phyloP scores from a whole-genome alignment of 2,888 invertebrate species.

The Cheilosia soror region DNA sequence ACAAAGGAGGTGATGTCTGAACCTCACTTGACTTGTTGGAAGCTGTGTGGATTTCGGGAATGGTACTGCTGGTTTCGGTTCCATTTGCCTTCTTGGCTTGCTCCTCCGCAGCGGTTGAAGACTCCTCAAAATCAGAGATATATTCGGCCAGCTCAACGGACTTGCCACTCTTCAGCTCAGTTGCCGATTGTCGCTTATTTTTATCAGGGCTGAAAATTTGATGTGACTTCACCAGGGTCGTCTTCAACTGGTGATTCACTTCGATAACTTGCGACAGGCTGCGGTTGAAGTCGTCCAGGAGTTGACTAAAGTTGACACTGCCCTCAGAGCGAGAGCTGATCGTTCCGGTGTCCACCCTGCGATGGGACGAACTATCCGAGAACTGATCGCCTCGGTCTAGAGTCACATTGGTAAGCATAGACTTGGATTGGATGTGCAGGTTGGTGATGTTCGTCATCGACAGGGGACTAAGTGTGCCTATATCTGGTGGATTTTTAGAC shows the following conservation, averaged over 20 bases:
- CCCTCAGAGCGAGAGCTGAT: slow-evolving; percentile 47
- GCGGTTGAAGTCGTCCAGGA: slow-evolving; percentile 80
- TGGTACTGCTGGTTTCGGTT: slow-evolving; percentile 51
- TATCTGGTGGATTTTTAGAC: slow-evolving; percentile 6
- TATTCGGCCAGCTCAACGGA: slow-evolving; percentile 50
- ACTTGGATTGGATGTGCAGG: slow-evolving; percentile 74
- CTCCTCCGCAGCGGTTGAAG: slow-evolving; percentile 38
- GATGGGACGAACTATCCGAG: slow-evolving; percentile 1
- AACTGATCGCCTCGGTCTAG: slow-evolving; percentile 50
- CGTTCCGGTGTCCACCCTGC: neutral
- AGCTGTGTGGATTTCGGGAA: slow-evolving; percentile 39
- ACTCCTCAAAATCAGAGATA: slow-evolving; percentile 67
- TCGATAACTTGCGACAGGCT: slow-evolving; percentile 80
- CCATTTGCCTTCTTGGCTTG: slow-evolving; percentile 16
- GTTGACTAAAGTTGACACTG: slow-evolving; percentile 77
- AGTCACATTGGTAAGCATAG: slow-evolving; percentile 44
- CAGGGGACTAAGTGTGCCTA: slow-evolving; percentile 77
- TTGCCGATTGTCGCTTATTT: slow-evolving; percentile 21
- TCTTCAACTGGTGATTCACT: slow-evolving; percentile 80
- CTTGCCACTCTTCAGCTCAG: neutral
- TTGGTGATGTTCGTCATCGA: slow-evolving; percentile 78
- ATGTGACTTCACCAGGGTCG: slow-evolving; percentile 77
- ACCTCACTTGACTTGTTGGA: slow-evolving; percentile 33
- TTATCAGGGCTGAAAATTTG: slow-evolving; percentile 76
- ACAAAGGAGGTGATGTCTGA: slow-evolving; percentile 10